phyloP scores from a whole-genome alignment of 1,140 invertebrate genomes.

The Macrotrachela quadricornifera region DNA sequence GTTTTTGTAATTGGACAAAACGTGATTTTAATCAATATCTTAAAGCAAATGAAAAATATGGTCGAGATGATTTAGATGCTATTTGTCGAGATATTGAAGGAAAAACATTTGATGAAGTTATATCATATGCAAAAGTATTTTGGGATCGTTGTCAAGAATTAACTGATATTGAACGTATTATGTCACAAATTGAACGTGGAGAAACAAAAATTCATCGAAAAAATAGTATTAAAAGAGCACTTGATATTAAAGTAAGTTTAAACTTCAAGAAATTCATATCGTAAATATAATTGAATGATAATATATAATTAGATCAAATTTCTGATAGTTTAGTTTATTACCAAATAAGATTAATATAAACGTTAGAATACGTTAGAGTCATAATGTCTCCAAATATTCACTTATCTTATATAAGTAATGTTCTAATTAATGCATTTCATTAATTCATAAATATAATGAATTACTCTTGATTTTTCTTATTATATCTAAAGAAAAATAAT shows the following conservation, averaged over 20 bases:
- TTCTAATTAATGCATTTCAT: too few relatives aligned
- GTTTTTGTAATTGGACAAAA: conserved; percentile 36
- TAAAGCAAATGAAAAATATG: conserved; percentile 93
- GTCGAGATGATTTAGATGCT: conserved; percentile 84
- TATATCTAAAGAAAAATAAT: too few relatives aligned
- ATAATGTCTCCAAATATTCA: too few relatives aligned
- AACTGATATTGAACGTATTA: conserved; percentile 73
- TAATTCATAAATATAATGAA: too few relatives aligned
- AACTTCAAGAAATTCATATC: too few relatives aligned
- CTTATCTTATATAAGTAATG: too few relatives aligned
- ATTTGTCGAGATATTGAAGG: conserved; percentile 92
- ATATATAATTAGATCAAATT: too few relatives aligned
- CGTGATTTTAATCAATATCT: conserved; percentile 95
- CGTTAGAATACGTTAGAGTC: too few relatives aligned
- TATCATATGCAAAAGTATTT: conserved; percentile 83
- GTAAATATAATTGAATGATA: too few relatives aligned
- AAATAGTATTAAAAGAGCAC: conserved; percentile 80
- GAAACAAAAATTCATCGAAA: conserved; percentile 88
- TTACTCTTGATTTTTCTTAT: too few relatives aligned
- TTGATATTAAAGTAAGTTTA: conserved; percentile 94
- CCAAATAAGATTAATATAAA: too few relatives aligned
- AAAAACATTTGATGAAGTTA: conserved; percentile 85
- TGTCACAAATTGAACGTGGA: conserved; percentile 83
- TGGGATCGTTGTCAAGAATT: conserved; percentile 94
- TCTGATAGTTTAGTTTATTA: too few relatives aligned